Evolutionary conservation across 2,113 vertebrate genomes (phyloP).

Genomic region (Brachypodius melanocephalos): DNA sequence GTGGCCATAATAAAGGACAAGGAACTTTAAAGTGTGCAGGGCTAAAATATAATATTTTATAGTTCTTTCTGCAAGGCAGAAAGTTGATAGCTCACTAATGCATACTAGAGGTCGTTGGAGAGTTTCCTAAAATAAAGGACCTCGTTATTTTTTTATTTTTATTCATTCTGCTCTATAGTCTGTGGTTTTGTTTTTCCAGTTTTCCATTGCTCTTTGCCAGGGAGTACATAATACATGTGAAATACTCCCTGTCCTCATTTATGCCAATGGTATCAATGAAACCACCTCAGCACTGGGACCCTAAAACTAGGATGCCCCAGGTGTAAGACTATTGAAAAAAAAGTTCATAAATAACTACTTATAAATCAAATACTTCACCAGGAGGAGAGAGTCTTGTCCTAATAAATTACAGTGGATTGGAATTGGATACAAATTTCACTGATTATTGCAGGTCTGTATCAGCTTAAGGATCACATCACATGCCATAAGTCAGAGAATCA

Average conservation of each 20-base stretch:
- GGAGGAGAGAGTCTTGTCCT: not conserved
- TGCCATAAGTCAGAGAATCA: not conserved
- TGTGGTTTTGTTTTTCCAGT: not conserved
- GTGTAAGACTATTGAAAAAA: not conserved
- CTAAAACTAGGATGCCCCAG: not conserved
- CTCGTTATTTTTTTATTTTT: not conserved
- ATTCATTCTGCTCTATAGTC: not conserved
- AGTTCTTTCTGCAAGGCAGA: not conserved
- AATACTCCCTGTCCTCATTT: not conserved
- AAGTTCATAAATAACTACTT: not conserved
- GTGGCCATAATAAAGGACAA: not conserved
- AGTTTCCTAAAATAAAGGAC: conserved; percentile 7
- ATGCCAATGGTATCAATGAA: not conserved
- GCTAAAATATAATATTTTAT: conserved; percentile 4
- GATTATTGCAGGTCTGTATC: not conserved
- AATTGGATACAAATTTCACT: not conserved
- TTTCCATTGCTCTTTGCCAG: not conserved
- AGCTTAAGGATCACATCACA: not conserved
- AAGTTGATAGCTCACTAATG: conserved; percentile 18
- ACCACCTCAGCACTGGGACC: not conserved
- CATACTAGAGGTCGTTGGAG: not conserved
- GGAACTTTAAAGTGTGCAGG: not conserved
- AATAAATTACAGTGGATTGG: not conserved
- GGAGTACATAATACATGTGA: not conserved
- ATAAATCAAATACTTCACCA: not conserved